Base-by-base conservation (phyloP, 2,797 vertebrate genomes). In the Falco rusticolus region DNA sequence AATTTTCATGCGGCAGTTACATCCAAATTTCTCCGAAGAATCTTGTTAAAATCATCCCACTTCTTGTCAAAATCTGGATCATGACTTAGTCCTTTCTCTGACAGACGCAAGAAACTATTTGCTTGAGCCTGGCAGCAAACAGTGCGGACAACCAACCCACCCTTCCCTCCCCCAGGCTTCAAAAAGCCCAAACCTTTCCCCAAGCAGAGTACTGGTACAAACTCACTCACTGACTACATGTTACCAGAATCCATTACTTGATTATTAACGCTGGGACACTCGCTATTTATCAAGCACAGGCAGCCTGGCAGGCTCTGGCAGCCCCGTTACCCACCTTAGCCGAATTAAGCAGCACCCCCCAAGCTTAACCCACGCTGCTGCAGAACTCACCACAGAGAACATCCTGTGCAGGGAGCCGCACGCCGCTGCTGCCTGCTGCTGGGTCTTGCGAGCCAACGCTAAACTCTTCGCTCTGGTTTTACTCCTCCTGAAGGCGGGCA, bases 391-490 rank as follows among this genome's bases (percentile, higher is more conserved):
- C 98, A 97, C 95, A 60, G 98, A 98, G 65, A 98, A 84, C 96
- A 98, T 97, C 72, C 98, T 98, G 96, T 98, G 98, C 96, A 98
- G 97, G 74, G 98, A 97, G 91, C 98, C 97, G 97, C 97, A 98
- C 1, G 98, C 98, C 20, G 98, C 98, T 15, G 98, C 96, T 91
- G 98, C 98, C 92, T 98, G 98, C 80, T 98, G 97, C 95, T 96
- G 98, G 33, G 97, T 98, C 97, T 98, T 98, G 43, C 98, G 95
- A 96, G 97, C 98, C 94, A 99, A 93, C 1, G 97, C 98, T 94
- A 98, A 97, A 91, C 98, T 98, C 97, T 98, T 98, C 64, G 97
- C 98, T 72, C 97, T 97, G 90, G 98, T 94, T 94, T 97, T 96
- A 90, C 97, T 97, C 93, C 97, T 97, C 86, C 98, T 97, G 92